Percentiles rank a stretch among this genome's conserved stretches.
These are phyloP conservation scores for Melieria crassipennis DNA, from an alignment of 2,888 invertebrate genomes.

Conservation along the genomic window DNA sequence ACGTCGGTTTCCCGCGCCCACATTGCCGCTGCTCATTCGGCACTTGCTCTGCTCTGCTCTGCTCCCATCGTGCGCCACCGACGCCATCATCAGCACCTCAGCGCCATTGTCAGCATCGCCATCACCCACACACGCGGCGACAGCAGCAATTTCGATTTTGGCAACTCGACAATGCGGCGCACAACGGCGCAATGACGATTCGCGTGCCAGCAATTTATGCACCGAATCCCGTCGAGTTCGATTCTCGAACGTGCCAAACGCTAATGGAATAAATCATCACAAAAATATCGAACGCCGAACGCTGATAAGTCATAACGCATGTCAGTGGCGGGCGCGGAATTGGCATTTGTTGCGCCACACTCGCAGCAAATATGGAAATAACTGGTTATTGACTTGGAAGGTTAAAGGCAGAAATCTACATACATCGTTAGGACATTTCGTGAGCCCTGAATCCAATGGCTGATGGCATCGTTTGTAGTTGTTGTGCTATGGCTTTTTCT, in stretches of 20 bases:
- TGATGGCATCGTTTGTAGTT: too few relatives aligned
- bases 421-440: too few relatives aligned
- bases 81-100: too few relatives aligned
- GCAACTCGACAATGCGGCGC: conserved; percentile 22
- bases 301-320: not conserved
- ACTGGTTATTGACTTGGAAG: too few relatives aligned
- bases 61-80: too few relatives aligned
- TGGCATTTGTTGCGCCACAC: not conserved
- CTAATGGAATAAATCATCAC: conserved; percentile 18
- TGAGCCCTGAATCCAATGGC: not conserved
- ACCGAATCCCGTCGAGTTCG: not conserved
- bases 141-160: conserved; percentile 21
- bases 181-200: conserved; percentile 7
- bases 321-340: not conserved
- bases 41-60: too few relatives aligned
- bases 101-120: too few relatives aligned
- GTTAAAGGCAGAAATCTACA: too few relatives aligned
- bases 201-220: conserved; percentile 28
- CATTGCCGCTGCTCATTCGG: too few relatives aligned
- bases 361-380: too few relatives aligned
- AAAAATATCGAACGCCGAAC: not conserved
- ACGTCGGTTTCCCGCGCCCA: too few relatives aligned
- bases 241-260: conserved; percentile 13
- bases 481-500: too few relatives aligned
- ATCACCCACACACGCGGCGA: not conserved